phyloP scores from a whole-genome alignment of 2,797 vertebrate species.

The Scolopax bukidnonensis region DNA sequence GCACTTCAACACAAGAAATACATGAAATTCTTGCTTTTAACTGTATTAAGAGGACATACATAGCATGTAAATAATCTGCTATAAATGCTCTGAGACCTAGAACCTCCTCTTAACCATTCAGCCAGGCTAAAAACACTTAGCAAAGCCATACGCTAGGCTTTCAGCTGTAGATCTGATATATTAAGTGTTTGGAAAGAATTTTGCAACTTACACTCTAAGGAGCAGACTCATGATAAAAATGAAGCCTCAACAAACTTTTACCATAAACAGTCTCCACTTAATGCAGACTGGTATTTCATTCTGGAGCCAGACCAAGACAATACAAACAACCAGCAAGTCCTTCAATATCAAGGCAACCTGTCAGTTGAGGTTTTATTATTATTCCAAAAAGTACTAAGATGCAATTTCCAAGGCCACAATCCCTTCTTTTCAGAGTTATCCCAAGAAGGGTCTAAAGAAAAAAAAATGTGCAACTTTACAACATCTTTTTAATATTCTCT shows the following conservation, averaged over 20 bases:
- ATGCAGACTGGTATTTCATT: neutral
- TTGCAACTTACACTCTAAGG: neutral
- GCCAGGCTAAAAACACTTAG: neutral
- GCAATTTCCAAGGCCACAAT: neutral
- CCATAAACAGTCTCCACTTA: neutral
- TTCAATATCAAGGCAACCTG: slow-evolving; percentile 15
- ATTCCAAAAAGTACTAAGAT: neutral
- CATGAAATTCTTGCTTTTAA: neutral
- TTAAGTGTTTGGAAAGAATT: neutral
- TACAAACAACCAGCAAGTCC: slow-evolving; percentile 36
- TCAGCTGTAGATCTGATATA: neutral
- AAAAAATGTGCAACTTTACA: neutral
- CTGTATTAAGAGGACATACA: neutral
- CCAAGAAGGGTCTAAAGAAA: neutral
- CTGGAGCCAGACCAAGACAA: slow-evolving; percentile 22
- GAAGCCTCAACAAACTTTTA: slow-evolving; percentile 47
- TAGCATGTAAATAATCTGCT: neutral
- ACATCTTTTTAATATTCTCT: neutral
- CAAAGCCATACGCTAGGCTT: neutral
- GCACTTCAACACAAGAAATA: neutral
- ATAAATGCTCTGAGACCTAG: neutral
- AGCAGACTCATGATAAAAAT: slow-evolving; percentile 14
- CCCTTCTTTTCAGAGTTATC: neutral
- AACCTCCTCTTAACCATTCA: neutral
- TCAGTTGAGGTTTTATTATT: neutral